Evolutionary conservation across 2,113 vertebrate genomes (phyloP).

Genomic region (Cichladusa arquata): DNA sequence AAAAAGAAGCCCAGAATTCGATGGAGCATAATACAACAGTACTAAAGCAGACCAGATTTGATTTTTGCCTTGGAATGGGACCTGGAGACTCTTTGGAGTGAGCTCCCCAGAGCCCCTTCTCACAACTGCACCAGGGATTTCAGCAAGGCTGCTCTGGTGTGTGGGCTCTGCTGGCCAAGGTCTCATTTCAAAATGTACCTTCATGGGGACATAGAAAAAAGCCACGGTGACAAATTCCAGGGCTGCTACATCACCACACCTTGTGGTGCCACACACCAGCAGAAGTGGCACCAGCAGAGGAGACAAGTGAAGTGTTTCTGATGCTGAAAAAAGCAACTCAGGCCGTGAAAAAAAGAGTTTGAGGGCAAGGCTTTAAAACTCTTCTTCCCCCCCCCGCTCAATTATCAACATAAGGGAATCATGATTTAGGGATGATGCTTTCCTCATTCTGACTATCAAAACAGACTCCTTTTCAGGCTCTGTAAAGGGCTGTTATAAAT

Average conservation of each 20-base stretch:
- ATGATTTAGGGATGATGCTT: background rate
- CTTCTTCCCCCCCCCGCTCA: fast-evolving
- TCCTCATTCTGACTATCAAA: background rate
- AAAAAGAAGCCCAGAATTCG: background rate
- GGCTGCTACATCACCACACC: background rate
- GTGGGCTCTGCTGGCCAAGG: background rate
- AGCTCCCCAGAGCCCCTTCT: background rate
- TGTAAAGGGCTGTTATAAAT: background rate
- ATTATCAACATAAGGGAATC: background rate
- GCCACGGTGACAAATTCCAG: background rate
- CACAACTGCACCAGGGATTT: background rate
- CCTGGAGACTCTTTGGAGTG: background rate
- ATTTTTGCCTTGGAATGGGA: background rate
- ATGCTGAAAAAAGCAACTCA: background rate
- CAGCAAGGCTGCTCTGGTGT: background rate
- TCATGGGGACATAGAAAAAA: background rate
- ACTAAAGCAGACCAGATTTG: background rate
- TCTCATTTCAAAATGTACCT: background rate
- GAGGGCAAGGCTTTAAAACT: background rate
- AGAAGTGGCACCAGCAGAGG: background rate
- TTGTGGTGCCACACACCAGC: background rate
- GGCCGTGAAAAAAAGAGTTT: background rate
- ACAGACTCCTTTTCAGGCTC: background rate
- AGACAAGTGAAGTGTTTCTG: background rate
- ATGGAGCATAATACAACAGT: background rate